Evolutionary conservation across 2,797 vertebrate genomes (phyloP), one percentile per base, ranked within the genome.

Genomic region (Lagodon rhomboides): DNA sequence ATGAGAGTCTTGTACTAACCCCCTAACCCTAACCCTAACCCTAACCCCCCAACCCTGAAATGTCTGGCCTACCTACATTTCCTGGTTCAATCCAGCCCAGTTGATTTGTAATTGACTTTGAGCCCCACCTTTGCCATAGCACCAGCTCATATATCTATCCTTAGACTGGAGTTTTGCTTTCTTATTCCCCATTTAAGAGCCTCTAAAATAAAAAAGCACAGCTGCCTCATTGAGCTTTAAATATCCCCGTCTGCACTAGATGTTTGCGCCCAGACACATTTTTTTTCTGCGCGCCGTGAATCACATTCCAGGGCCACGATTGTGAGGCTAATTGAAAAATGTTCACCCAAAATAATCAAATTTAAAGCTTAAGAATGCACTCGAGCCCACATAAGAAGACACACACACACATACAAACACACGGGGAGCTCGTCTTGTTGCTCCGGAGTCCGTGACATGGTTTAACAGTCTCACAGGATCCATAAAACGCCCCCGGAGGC

Each of bases 381-480:
- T 79, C 73, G 59, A 85, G 86, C 82, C 74, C 86, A 81, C 82
- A 83, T 89, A 75, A 83, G 77, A 78, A 27, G 67, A 66, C 54
- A 11, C 70, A 72, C 67, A 60, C 50, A 69, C 38, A 65, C 6
- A 22, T 68, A 71, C 62, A 70, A 65, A 85, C 61, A 88, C 79
- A 82, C 68, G 43, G 60, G 47, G 68, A 89, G 73, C 79, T 85
- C 59, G 93, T 85, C 82, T 83, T 90, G 90, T 92, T 91, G 87
- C 91, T 89, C 87, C 71, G 85, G 90, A 92, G 93, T 92, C 91
- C 86, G 68, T 93, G 93, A 95, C 94, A 93, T 75, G 94, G 86
- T 94, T 95, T 93, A 94, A 94, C 89, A 91, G 88, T 91, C 92
- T 92, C 92, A 84, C 73, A 88, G 93, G 93, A 94, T 93, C 92